A percentile compares a stretch with the other conserved stretches of the same genome.
These are phyloP conservation scores for Benthosema pterotum DNA, from an alignment of 2,797 vertebrate species.

Conservation along the genomic window DNA sequence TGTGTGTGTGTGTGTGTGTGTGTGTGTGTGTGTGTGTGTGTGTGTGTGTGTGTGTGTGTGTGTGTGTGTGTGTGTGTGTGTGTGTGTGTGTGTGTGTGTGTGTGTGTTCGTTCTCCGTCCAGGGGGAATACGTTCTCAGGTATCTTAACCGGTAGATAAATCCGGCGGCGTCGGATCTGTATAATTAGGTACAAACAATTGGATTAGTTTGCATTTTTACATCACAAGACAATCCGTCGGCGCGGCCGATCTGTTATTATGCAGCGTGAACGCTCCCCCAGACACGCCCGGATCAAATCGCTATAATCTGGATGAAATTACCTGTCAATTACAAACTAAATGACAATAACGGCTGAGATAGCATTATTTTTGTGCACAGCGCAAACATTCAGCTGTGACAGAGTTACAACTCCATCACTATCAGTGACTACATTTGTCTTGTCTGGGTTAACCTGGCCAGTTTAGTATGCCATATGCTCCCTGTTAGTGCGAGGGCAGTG, in stretches of 20 bases:
- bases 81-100: too few species aligned
- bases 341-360: slow-evolving; percentile 7
- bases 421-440: neutral
- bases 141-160: neutral
- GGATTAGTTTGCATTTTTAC: slow-evolving; percentile 5
- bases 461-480: too few species aligned
- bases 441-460: too few species aligned
- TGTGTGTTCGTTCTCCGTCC: too few species aligned
- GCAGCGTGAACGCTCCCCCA: slow-evolving; percentile 25
- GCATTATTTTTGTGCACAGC: neutral
- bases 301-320: slow-evolving; percentile 10
- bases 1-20: too few species aligned
- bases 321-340: slow-evolving; percentile 12
- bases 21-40: too few species aligned
- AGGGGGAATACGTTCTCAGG: too few species aligned
- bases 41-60: too few species aligned
- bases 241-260: slow-evolving; percentile 6
- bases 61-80: too few species aligned
- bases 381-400: neutral
- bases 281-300: slow-evolving; percentile 12
- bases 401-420: slow-evolving; percentile 9
- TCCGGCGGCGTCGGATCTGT: slow-evolving; percentile 16
- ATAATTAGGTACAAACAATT: slow-evolving; percentile 4
- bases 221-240: slow-evolving; percentile 7
- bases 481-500: too few species aligned